These are phyloP conservation scores for Drosophila truncata DNA, from an alignment of 1,140 invertebrate genomes.

Conservation along the genomic window DNA sequence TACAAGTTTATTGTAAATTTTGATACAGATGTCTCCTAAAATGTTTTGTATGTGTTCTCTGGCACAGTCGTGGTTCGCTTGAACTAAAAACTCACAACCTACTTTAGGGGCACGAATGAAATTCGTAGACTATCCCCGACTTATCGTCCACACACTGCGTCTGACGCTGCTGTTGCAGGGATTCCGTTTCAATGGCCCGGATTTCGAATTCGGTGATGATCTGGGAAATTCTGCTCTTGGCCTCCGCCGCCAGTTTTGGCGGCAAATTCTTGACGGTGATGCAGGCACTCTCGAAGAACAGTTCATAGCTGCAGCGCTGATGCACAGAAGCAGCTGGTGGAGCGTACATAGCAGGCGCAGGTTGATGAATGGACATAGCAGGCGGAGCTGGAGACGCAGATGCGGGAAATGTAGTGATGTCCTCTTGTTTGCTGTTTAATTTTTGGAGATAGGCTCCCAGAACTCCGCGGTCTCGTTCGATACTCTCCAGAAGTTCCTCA, in stretches of 20 bases:
- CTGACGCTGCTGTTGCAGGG: conserved; percentile 19
- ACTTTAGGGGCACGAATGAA: conserved; percentile 45
- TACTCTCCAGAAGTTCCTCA: conserved; percentile 42
- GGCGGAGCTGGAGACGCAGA: background rate
- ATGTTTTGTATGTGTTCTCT: conserved; percentile 1
- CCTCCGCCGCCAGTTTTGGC: conserved; percentile 71
- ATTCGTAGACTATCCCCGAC: conserved; percentile 53
- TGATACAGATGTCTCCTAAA: conserved; percentile 3
- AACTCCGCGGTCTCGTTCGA: conserved; percentile 34
- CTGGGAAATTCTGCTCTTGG: conserved; percentile 74
- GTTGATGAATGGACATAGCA: background rate
- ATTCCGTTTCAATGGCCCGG: conserved; percentile 70
- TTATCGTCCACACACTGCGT: conserved; percentile 6
- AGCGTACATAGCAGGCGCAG: background rate
- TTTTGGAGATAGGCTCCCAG: conserved; percentile 42
- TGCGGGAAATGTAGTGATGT: background rate
- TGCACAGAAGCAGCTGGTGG: background rate
- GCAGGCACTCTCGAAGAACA: conserved; percentile 77
- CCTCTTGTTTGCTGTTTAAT: background rate
- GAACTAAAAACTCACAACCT: conserved; percentile 39
- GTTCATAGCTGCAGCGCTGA: conserved; percentile 66
- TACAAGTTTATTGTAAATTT: conserved; percentile 32
- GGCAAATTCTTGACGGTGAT: conserved; percentile 69
- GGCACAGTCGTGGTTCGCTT: conserved; percentile 4
- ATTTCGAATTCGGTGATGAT: conserved; percentile 76